phyloP scores from a whole-genome alignment of 1,140 invertebrate genomes.

The Panonychus citri region DNA sequence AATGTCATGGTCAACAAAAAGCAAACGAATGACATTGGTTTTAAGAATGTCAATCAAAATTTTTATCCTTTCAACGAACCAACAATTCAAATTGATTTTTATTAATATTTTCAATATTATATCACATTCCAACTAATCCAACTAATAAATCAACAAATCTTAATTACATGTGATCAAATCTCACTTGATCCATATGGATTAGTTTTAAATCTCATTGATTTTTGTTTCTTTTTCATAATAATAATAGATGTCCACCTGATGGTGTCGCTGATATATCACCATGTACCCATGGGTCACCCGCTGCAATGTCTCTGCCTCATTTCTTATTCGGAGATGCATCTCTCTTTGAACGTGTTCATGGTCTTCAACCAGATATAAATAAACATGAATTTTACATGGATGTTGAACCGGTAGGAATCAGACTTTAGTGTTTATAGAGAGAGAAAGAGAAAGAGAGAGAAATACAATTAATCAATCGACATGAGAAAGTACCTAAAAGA shows the following conservation, averaged over 20 bases:
- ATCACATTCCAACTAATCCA: too few relatives aligned
- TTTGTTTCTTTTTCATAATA: too few relatives aligned
- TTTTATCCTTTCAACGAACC: too few relatives aligned
- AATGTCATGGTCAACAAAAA: too few relatives aligned
- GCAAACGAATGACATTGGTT: too few relatives aligned
- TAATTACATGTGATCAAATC: background rate
- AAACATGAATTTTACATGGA: constrained; percentile 58
- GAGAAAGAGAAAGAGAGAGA: too few relatives aligned
- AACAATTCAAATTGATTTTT: too few relatives aligned
- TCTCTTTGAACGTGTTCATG: constrained; percentile 45
- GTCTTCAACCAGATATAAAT: constrained; percentile 42
- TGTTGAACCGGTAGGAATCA: constrained; percentile 45
- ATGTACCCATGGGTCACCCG: constrained; percentile 6
- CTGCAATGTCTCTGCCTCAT: constrained; percentile 41
- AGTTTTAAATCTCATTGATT: background rate
- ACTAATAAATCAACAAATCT: too few relatives aligned
- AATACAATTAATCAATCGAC: too few relatives aligned
- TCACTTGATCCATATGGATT: background rate
- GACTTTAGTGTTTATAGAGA: background rate
- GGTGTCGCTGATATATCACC: constrained; percentile 3
- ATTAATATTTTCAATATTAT: too few relatives aligned
- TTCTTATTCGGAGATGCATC: constrained; percentile 60
- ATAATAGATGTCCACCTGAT: constrained; percentile 25
- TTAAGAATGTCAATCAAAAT: too few relatives aligned
- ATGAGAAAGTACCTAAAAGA: too few relatives aligned